Base-by-base conservation (phyloP, 2,888 invertebrate genomes). In the Trichogramma evanescens region DNA sequence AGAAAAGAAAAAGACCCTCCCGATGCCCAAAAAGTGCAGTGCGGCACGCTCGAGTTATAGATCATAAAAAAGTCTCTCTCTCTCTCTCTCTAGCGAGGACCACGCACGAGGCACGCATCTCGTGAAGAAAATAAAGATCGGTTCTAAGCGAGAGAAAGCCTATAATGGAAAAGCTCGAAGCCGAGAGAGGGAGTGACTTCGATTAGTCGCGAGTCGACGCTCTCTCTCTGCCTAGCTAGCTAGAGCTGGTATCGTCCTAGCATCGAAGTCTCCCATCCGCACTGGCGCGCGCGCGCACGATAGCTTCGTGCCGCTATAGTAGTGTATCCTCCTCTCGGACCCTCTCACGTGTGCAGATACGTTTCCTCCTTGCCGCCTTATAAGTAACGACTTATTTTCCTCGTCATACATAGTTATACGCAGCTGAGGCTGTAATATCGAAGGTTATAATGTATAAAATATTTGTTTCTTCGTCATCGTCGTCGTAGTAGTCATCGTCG, bases 191-290 rank as follows among this genome's bases (percentile, higher is more conserved):
- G 54, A 50, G 41, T 53, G 41, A 13, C 43, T 26, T 57, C 56
- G 54, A 56, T 57, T 61, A 61, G 60, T 59, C 43, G 45, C 52
- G 56, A 39, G 38, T 51, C 54, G 10, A 57, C 53, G 61, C 56
- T 56, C n/a, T 6, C 26, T 26, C 26, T 26, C 26, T 26, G 26
- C 26, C 26, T 26, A 26, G 26, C 26, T 26, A 26, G 26, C 26
- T 26, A 26, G 26, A 26, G 26, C 26, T 2, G 26, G 26, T 26
- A 26, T 66, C 67, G 66, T 68, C 66, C 71, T 63, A 67, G 76
- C 76, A 71, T 76, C 70, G 73, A 75, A 74, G 68, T 75, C 75
- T 72, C 76, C 72, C 65, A 41, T 59, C 63, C 53, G 58, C 46
- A 41, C 39, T 39, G 55, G 49, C 38, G 39, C 41, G 51, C 45